Percentiles rank a stretch among this genome's conserved stretches.
Conservation (phyloP, 2,797 vertebrate genomes). For the Rallus crepitans region DNA sequence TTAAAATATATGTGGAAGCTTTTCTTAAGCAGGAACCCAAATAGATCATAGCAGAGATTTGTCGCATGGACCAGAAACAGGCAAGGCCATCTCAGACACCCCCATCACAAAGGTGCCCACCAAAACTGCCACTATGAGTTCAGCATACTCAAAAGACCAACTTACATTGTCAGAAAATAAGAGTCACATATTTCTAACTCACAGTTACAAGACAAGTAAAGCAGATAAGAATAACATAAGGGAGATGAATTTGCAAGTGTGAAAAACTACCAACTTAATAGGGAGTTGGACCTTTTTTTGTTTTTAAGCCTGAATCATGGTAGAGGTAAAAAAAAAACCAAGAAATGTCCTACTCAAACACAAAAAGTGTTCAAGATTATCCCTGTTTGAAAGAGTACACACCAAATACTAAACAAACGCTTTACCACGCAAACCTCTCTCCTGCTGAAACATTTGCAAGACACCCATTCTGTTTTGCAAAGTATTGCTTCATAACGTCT, state of each 20-base stretch:
- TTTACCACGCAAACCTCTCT: neutral
- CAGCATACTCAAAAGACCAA: neutral
- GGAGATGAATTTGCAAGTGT: neutral
- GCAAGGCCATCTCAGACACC: neutral
- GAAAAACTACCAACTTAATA: neutral
- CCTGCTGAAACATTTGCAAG: neutral
- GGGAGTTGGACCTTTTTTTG: neutral
- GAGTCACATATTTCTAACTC: neutral
- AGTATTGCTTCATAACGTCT: accelerated
- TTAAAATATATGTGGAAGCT: neutral
- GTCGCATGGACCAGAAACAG: neutral
- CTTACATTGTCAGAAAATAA: neutral
- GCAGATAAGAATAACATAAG: neutral
- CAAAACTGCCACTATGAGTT: neutral
- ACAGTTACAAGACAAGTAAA: neutral
- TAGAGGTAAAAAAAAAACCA: neutral
- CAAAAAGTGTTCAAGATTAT: neutral
- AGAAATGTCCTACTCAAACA: neutral
- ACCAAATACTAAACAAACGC: neutral
- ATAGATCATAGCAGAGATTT: neutral
- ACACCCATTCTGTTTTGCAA: neutral
- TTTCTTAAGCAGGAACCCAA: neutral
- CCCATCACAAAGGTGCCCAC: neutral
- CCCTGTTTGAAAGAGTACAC: neutral
- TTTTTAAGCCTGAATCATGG: neutral